Conservation (phyloP, 2,113 vertebrate species). For the Psittacula cyanocephala region DNA sequence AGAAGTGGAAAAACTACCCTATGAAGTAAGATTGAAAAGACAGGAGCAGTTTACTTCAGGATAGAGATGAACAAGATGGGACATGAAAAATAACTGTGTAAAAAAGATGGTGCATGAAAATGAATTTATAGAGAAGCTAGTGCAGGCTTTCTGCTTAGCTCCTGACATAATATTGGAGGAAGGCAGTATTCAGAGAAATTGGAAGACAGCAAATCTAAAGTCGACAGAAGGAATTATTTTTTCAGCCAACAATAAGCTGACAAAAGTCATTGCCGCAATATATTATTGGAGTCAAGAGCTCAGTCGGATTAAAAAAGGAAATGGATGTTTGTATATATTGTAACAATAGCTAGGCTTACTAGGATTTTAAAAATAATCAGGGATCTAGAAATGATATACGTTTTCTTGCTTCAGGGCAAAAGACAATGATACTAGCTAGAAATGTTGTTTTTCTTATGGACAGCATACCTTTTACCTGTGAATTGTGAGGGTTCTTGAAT, state of each 20-base stretch:
- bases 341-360: not conserved
- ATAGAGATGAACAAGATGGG: slow-evolving; percentile 41
- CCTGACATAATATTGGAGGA: not conserved
- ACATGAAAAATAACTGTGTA: not conserved
- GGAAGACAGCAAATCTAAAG: slow-evolving; percentile 31
- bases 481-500: not conserved
- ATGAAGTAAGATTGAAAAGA: slow-evolving; percentile 56
- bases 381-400: not conserved
- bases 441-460: not conserved
- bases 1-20: slow-evolving; percentile 39
- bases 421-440: not conserved
- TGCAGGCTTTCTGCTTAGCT: not conserved
- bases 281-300: slow-evolving; percentile 19
- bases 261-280: not conserved
- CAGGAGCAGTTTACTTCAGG: slow-evolving; percentile 39
- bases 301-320: slow-evolving; percentile 2
- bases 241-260: not conserved
- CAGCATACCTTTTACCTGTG: not conserved
- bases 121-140: not conserved
- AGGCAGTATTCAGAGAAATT: not conserved
- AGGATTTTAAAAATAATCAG: not conserved
- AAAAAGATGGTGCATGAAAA: not conserved
- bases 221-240: slow-evolving; percentile 3
- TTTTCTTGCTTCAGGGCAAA: not conserved
- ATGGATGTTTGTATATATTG: not conserved